Conservation (phyloP, 2,888 invertebrate genomes). For the Epirrhoe alternata region DNA sequence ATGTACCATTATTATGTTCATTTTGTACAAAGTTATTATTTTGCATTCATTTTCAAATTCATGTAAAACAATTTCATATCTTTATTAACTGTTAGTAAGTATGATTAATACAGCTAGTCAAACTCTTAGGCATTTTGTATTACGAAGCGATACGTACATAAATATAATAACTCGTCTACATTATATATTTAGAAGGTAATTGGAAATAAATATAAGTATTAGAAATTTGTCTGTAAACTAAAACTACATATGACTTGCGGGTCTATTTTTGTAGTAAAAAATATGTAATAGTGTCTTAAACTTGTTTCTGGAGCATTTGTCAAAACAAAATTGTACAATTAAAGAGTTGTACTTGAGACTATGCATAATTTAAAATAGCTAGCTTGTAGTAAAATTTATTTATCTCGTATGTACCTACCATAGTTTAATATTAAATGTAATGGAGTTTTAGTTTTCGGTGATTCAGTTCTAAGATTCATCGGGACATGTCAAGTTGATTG, state of each 20-base stretch:
- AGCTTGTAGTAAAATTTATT: conserved; percentile 60
- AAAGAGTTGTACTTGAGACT: conserved; percentile 58
- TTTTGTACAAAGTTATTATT: conserved; percentile 70
- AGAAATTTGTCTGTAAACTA: conserved; percentile 23
- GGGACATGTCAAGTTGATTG: conserved; percentile 65
- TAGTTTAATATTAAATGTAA: conserved; percentile 59
- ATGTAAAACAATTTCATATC: conserved; percentile 48
- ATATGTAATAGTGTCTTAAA: conserved; percentile 54
- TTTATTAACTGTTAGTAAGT: conserved; percentile 46
- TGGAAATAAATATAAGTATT: conserved; percentile 23
- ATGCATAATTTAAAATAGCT: conserved; percentile 72
- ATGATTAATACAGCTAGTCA: conserved; percentile 64
- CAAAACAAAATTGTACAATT: conserved; percentile 52
- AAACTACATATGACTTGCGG: conserved; percentile 26
- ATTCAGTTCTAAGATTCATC: conserved; percentile 77
- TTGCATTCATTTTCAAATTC: conserved; percentile 49
- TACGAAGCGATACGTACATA: conserved; percentile 43
- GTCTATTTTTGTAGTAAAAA: conserved; percentile 25
- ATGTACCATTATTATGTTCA: conserved; percentile 55
- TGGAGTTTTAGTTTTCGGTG: conserved; percentile 57
- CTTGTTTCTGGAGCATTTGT: conserved; percentile 48
- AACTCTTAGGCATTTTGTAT: conserved; percentile 58
- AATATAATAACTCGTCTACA: conserved; percentile 29
- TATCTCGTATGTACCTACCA: conserved; percentile 63
- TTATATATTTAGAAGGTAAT: conserved; percentile 15